Evolutionary conservation across 2,888 invertebrate genomes (phyloP), one percentile per base, ranked within the genome.

Genomic region (Steinernema carpocapsae): DNA sequence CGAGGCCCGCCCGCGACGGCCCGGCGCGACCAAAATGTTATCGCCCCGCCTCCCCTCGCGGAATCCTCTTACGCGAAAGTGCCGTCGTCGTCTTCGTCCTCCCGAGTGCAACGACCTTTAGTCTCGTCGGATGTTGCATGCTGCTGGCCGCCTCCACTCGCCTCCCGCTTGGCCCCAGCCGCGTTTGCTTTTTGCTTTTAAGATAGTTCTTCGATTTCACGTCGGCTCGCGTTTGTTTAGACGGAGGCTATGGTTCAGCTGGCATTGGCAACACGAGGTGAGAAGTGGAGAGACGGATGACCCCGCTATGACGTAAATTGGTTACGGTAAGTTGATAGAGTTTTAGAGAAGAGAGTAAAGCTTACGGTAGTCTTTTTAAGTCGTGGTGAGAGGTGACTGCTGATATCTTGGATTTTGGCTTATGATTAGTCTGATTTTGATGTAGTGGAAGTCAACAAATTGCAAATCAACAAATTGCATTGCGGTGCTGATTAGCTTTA

Each of bases 31-130:
- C 48, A 48, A 48, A 48, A 48, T 48, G 48, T 48, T 48, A 7
- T 37, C 37, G 37, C 48, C 14, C 48, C 48, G 48, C 48, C 48
- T 48, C 48, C n/a, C 48, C 48, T 48, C 48, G 10, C 37, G 37
- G 37, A 37, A 37, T 37, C 37, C 37, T 37, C 37, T 37, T 37
- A 37, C 37, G 37, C 37, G 37, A 37, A 37, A 37, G 37, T 37
- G 37, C 37, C 37, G 37, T 37, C 37, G 37, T 37, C 48, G 17
- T 19, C 17, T 43, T 14, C 48, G 48, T 14, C 48, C 48, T 14
- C 48, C 48, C 48, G 48, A 48, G 48, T 48, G 48, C 48, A 48
- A 17, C 48, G 48, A 48, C 48, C 48, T 48, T 48, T 48, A 48
- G 48, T 48, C 48, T 48, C 48, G 48, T 4, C 48, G 43, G 48